Evolutionary conservation across 2,797 vertebrate species (phyloP).

Genomic region (Cheirogaleus major): DNA sequence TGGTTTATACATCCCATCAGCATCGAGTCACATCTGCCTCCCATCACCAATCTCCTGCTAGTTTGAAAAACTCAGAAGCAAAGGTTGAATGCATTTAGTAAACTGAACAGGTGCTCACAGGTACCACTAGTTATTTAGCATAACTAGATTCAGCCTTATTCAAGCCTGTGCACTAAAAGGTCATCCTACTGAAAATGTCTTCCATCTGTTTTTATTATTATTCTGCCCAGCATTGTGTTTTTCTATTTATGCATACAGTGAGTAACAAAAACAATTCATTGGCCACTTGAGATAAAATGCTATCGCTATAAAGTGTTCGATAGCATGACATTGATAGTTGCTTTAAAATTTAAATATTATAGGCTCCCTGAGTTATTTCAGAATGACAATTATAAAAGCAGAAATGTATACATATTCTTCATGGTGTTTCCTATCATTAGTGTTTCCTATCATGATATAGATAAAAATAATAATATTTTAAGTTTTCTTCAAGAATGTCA

Average conservation of each 20-base stretch:
- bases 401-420: slow-evolving; percentile 61
- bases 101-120: slow-evolving; percentile 23
- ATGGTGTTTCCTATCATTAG: background rate
- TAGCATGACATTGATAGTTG: slow-evolving; percentile 47
- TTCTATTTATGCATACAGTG: slow-evolving; percentile 31
- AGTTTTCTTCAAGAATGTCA: background rate
- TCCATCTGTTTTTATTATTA: slow-evolving; percentile 78
- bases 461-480: slow-evolving; percentile 61
- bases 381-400: slow-evolving; percentile 1
- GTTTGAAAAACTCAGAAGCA: slow-evolving; percentile 33
- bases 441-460: background rate
- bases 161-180: slow-evolving; percentile 69
- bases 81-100: slow-evolving; percentile 47
- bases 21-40: slow-evolving; percentile 36
- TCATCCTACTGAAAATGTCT: slow-evolving; percentile 54
- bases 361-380: slow-evolving; percentile 48
- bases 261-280: slow-evolving; percentile 33
- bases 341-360: slow-evolving; percentile 50
- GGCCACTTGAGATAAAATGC: slow-evolving; percentile 42
- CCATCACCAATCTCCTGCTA: slow-evolving; percentile 3
- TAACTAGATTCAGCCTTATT: slow-evolving; percentile 51
- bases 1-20: background rate
- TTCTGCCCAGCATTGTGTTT: slow-evolving; percentile 53
- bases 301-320: slow-evolving; percentile 46
- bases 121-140: slow-evolving; percentile 50